Percentiles rank a stretch among this genome's conserved stretches.
Evolutionary conservation across 2,888 invertebrate species (phyloP).

Genomic region (Coelinius sp.): DNA sequence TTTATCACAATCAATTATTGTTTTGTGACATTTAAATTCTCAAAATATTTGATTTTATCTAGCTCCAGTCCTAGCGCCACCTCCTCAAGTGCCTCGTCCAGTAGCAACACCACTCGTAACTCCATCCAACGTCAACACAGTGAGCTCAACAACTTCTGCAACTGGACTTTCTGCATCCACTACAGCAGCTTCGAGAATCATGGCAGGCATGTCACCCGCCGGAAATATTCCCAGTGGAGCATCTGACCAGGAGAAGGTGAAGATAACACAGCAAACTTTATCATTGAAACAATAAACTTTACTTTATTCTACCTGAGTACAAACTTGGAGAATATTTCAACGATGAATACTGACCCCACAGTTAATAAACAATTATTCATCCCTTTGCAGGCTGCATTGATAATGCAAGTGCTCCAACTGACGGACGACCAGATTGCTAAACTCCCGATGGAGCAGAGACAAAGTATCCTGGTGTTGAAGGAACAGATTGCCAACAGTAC

Average conservation of each 20-base stretch:
- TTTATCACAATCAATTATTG: background rate
- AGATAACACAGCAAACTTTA: background rate
- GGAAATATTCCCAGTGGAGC: constrained; percentile 81
- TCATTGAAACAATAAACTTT: background rate
- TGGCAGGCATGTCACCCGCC: constrained; percentile 74
- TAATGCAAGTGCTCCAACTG: constrained; percentile 98
- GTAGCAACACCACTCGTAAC: constrained; percentile 61
- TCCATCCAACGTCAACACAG: constrained; percentile 51
- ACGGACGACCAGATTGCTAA: constrained; percentile 98
- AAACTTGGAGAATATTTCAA: background rate
- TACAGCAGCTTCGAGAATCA: constrained; percentile 73
- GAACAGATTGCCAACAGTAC: constrained; percentile 96
- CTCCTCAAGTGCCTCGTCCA: constrained; percentile 62
- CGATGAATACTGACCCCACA: no score
- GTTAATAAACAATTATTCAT: background rate
- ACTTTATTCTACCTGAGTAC: background rate
- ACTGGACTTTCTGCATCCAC: constrained; percentile 66
- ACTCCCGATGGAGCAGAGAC: constrained; percentile 95
- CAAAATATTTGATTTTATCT: background rate
- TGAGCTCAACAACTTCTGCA: constrained; percentile 49
- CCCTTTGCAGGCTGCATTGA: constrained; percentile 84
- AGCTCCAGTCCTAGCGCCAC: constrained; percentile 56
- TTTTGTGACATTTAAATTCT: background rate
- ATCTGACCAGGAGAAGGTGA: constrained; percentile 93
- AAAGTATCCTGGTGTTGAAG: constrained; percentile 95